Evolutionary conservation across 92 coral and sea anemone genomes (phyloP).

Genomic region (Paramuricea clavata): DNA sequence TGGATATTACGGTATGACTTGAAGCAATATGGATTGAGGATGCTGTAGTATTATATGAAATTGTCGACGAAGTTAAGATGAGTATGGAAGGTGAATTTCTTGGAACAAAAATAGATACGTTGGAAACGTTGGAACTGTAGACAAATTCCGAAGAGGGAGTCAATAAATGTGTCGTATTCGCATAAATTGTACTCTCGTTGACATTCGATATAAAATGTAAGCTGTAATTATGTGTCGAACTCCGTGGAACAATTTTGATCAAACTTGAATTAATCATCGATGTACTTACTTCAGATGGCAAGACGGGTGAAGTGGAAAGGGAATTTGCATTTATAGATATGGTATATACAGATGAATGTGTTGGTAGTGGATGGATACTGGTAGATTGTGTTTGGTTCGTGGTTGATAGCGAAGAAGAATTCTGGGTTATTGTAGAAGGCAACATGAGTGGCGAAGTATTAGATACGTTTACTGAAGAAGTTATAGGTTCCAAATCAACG

Average conservation of each 20-base stretch:
- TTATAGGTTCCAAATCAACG: neutral
- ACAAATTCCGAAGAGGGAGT: neutral
- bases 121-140: constrained; percentile 5
- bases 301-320: neutral
- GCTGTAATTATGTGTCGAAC: neutral
- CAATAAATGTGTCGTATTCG: neutral
- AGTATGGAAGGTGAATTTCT: neutral
- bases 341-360: neutral
- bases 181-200: neutral
- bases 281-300: neutral
- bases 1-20: neutral
- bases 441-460: neutral
- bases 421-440: neutral
- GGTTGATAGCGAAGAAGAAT: neutral
- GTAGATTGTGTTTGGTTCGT: neutral
- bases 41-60: neutral
- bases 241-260: neutral
- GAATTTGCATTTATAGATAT: neutral
- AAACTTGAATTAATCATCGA: neutral
- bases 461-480: neutral
- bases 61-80: neutral
- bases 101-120: neutral
- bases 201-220: neutral
- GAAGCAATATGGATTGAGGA: neutral
- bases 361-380: neutral